Percentiles rank a stretch among this genome's conserved stretches.
Evolutionary conservation across 2,797 vertebrate genomes (phyloP).

Genomic region (Gymnoscopelus microlampas): DNA sequence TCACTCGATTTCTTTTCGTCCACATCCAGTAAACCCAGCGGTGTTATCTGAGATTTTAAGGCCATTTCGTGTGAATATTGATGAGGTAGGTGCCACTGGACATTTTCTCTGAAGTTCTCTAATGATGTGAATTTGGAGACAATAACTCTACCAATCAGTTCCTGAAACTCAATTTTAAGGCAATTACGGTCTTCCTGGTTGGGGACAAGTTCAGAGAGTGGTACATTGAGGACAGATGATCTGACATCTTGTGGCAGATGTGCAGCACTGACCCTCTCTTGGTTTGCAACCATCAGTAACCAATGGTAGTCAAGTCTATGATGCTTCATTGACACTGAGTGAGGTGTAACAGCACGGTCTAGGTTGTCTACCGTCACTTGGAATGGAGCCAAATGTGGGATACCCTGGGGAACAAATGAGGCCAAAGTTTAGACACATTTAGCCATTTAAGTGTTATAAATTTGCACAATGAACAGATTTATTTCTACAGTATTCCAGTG

Average conservation of each 20-base stretch:
- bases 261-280: background rate
- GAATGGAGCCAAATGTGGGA: too few relatives aligned
- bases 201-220: background rate
- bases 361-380: too few relatives aligned
- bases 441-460: too few relatives aligned
- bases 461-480: too few relatives aligned
- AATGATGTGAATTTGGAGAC: background rate
- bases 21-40: background rate
- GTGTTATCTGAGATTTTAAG: background rate
- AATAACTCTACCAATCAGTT: background rate
- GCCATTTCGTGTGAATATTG: background rate
- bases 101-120: background rate
- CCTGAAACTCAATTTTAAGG: background rate
- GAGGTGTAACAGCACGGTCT: background rate
- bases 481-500: too few relatives aligned
- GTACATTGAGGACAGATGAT: background rate
- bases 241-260: background rate
- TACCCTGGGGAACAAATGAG: too few relatives aligned
- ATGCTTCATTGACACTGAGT: background rate
- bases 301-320: background rate
- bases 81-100: slow-evolving; percentile 3
- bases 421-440: too few relatives aligned
- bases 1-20: background rate
- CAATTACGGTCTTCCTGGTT: slow-evolving; percentile 1
- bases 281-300: background rate